Base-by-base conservation (phyloP, 2,888 invertebrate species). In the Dicyrtomina minuta region DNA sequence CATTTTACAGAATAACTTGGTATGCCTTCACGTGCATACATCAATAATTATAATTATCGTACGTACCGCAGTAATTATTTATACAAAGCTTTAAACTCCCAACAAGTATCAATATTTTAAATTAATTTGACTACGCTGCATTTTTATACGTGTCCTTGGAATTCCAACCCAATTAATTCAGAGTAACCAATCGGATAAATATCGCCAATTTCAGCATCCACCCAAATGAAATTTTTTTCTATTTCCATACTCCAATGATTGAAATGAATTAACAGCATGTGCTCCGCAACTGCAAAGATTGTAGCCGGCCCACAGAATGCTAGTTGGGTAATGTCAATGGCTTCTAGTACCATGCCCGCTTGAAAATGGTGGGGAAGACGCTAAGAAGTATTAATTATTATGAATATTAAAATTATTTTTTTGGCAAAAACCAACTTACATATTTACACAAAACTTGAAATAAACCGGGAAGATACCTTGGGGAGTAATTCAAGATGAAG, bases 101-200 rank as follows among this genome's bases (percentile, higher is more conserved):
- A n/a, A n/a, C n/a, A n/a, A n/a, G n/a, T n/a, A n/a, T n/a, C n/a
- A n/a, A n/a, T n/a, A n/a, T n/a, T n/a, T n/a, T n/a, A n/a, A n/a
- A n/a, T n/a, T n/a, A n/a, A n/a, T n/a, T n/a, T n/a, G n/a, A n/a
- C n/a, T n/a, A n/a, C n/a, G n/a, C n/a, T n/a, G n/a, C n/a, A n/a
- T n/a, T n/a, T 46, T 12, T 46, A 64, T 3, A 64, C 64, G 26
- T 64, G 64, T 15, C 64, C 64, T 17, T 64, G 64, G 26, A 64
- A 64, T 27, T 64, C 64, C 1, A 64, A 15, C 4, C 64, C 39
- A 27, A 64, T 26, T n/a, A 64, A 27, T 22, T 64, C 64, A 6
- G 64, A 46, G 33, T 64, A 64, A n/a, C 64, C 64, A 12, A 64
- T 64, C 1, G 64, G 64, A 17, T 64, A 64, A 6, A 64, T 49